A percentile compares a stretch with the other conserved stretches of the same genome.
Evolutionary conservation across 2,113 vertebrate species (phyloP).

Genomic region (Boleophthalmus pectinirostris): DNA sequence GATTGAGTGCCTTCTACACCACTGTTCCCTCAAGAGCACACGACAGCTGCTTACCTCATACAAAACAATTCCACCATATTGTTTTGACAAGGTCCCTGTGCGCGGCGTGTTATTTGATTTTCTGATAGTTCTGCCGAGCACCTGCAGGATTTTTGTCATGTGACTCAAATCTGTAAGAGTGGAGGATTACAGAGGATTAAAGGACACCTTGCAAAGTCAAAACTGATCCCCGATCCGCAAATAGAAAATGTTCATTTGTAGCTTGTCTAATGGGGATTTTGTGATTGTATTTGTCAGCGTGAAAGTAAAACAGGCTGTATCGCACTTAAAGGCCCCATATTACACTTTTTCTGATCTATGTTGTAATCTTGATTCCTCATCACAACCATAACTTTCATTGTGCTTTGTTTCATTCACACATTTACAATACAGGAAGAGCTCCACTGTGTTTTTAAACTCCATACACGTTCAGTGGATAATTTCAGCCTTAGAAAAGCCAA

Average conservation of each 20-base stretch:
- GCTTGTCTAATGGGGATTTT: neutral
- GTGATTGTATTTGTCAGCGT: neutral
- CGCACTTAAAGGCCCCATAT: too few species aligned
- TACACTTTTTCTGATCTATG: too few species aligned
- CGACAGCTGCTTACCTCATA: neutral
- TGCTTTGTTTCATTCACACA: too few species aligned
- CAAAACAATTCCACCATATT: slow-evolving; percentile 18
- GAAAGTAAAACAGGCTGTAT: neutral
- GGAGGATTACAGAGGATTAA: neutral
- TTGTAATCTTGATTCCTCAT: too few species aligned
- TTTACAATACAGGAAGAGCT: too few species aligned
- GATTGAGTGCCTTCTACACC: slow-evolving; percentile 9
- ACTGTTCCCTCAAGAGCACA: neutral
- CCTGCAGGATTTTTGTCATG: neutral
- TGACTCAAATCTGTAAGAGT: slow-evolving; percentile 11
- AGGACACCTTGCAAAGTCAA: neutral
- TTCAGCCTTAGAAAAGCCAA: too few species aligned
- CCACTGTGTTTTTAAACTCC: too few species aligned
- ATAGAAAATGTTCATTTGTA: neutral
- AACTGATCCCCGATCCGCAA: neutral
- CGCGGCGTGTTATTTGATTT: slow-evolving; percentile 4
- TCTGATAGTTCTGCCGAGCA: neutral
- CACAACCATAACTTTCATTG: too few species aligned
- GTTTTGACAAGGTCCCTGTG: neutral
- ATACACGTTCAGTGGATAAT: too few species aligned